These are phyloP conservation scores for Agrotis clavis DNA, from an alignment of 2,888 invertebrate species.

Conservation along the genomic window DNA sequence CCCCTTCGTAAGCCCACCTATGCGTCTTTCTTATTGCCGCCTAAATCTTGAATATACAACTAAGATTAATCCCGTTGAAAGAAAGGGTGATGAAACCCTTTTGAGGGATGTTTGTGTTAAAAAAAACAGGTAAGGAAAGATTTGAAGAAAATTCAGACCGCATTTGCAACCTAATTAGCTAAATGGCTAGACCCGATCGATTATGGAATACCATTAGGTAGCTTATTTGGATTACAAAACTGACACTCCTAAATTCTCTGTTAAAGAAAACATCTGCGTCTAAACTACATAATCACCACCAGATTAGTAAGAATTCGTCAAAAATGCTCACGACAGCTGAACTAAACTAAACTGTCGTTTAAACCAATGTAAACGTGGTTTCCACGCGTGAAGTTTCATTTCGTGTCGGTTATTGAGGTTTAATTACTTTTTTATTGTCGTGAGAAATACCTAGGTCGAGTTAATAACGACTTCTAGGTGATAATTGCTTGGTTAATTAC, in stretches of 20 bases:
- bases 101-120: conserved; percentile 69
- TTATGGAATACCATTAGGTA: not conserved
- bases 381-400: conserved; percentile 55
- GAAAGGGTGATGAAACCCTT: conserved; percentile 88
- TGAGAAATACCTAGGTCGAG: conserved; percentile 70
- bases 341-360: conserved; percentile 43
- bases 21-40: conserved; percentile 90
- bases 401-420: conserved; percentile 64
- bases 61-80: conserved; percentile 90
- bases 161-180: not conserved
- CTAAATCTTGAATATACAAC: conserved; percentile 91
- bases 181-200: not conserved
- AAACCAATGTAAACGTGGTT: conserved; percentile 38
- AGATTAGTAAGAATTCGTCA: conserved; percentile 55
- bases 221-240: conserved; percentile 23
- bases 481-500: conserved; percentile 70
- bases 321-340: conserved; percentile 35
- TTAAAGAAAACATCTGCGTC: conserved; percentile 44
- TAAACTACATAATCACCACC: conserved; percentile 47
- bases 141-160: conserved; percentile 1
- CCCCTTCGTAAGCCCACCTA: conserved; percentile 89
- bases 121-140: conserved; percentile 49
- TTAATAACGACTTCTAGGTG: conserved; percentile 70
- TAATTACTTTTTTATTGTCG: conserved; percentile 68
- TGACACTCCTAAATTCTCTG: conserved; percentile 16